A percentile compares a stretch with the other conserved stretches of the same genome.
These are phyloP conservation scores for Brotula barbata DNA, from an alignment of 2,797 vertebrate genomes.

Conservation along the genomic window DNA sequence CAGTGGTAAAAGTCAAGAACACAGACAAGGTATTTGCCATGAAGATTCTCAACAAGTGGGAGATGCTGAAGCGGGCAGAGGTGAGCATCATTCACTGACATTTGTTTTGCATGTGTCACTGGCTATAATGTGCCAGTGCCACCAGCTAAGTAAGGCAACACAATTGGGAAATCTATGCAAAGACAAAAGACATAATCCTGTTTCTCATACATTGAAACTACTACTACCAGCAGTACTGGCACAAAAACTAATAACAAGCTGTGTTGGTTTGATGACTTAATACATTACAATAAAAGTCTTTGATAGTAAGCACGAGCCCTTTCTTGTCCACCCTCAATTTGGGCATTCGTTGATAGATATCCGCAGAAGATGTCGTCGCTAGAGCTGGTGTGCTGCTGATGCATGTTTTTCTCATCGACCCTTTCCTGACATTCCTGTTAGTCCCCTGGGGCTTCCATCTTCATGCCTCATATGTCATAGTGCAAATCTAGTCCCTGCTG, in stretches of 20 bases:
- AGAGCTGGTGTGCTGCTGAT: conserved; percentile 28
- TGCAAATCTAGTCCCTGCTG: conserved; percentile 23
- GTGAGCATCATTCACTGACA: conserved; percentile 70
- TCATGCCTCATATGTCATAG: conserved; percentile 55
- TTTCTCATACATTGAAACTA: no score
- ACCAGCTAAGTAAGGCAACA: no score
- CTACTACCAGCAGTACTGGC: no score
- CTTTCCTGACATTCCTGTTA: conserved; percentile 62
- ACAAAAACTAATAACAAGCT: no score
- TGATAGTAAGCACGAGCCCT: neutral
- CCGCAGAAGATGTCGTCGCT: conserved; percentile 30
- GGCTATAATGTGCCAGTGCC: no score
- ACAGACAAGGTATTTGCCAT: conserved; percentile 98
- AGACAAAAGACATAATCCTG: no score
- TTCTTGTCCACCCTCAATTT: neutral
- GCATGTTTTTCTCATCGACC: conserved; percentile 65
- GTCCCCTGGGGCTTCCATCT: conserved; percentile 49
- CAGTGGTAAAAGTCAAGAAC: conserved; percentile 96
- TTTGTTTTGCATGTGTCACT: no score
- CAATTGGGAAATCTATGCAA: no score
- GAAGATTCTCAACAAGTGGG: conserved; percentile 99
- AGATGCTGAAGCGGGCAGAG: conserved; percentile 99
- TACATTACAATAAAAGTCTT: neutral
- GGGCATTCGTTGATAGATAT: conserved; percentile 5
- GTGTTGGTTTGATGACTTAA: neutral